A percentile compares a stretch with the other conserved stretches of the same genome.
Conservation (phyloP, 2,113 vertebrate species). For the Podocnemis expansa region DNA sequence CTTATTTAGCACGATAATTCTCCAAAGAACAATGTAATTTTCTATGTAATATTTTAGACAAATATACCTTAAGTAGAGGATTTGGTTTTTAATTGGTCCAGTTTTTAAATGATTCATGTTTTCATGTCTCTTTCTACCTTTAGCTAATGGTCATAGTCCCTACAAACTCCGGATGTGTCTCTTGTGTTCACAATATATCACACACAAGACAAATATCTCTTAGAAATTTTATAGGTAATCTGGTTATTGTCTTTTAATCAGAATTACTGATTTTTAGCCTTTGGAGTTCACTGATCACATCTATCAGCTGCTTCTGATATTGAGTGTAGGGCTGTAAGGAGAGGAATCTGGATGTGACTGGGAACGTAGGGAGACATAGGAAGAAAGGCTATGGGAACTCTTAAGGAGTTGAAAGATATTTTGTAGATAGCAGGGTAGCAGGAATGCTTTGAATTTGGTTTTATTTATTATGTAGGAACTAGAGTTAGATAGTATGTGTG, state of each 20-base stretch:
- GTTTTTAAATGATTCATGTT: neutral
- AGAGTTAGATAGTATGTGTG: neutral
- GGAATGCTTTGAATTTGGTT: neutral
- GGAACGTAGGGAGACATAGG: neutral
- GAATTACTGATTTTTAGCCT: neutral
- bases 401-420: neutral
- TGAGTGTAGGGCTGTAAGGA: neutral
- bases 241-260: neutral
- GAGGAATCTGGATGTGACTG: neutral
- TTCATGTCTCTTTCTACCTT: neutral
- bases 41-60: neutral
- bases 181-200: neutral
- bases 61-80: neutral
- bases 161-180: neutral
- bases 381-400: neutral
- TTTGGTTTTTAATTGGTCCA: neutral
- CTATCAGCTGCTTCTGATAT: neutral
- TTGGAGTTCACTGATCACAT: neutral
- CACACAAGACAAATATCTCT: neutral
- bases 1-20: neutral
- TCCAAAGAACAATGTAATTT: neutral
- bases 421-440: neutral
- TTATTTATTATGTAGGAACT: neutral
- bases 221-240: neutral
- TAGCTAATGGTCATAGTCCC: neutral